Evolutionary conservation across 2,888 invertebrate genomes (phyloP).

Genomic region (Drosophila mayaguana): DNA sequence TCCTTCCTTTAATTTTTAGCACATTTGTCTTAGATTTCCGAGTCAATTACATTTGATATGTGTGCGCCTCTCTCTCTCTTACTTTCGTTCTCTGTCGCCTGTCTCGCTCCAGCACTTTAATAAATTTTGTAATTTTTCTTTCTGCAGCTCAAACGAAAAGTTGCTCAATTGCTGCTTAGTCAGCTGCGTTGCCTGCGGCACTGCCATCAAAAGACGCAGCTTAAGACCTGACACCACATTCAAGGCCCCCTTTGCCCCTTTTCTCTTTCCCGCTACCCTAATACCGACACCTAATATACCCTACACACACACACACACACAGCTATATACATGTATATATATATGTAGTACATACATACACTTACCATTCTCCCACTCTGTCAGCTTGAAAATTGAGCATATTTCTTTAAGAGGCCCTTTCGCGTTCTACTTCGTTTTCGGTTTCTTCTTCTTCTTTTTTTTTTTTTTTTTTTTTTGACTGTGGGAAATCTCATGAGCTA

Average conservation of each 20-base stretch:
- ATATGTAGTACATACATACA: no score
- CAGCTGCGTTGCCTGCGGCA: slow-evolving; percentile 35
- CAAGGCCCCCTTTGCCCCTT: not conserved
- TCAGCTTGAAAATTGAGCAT: slow-evolving; percentile 37
- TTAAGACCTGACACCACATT: slow-evolving; percentile 22
- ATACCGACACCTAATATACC: slow-evolving; percentile 14
- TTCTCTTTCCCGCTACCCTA: not conserved
- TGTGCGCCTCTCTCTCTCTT: slow-evolving; percentile 12
- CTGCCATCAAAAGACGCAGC: slow-evolving; percentile 51
- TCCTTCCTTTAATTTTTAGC: slow-evolving; percentile 38
- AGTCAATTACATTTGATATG: slow-evolving; percentile 75
- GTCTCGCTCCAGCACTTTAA: slow-evolving; percentile 56
- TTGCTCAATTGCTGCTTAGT: slow-evolving; percentile 39
- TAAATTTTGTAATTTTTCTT: slow-evolving; percentile 75
- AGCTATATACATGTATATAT: not conserved
- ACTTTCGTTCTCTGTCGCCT: not conserved
- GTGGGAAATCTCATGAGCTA: slow-evolving; percentile 52
- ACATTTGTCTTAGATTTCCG: slow-evolving; percentile 74
- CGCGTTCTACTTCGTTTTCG: slow-evolving; percentile 25
- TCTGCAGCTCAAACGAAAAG: slow-evolving; percentile 16
- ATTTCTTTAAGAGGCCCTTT: slow-evolving; percentile 45
- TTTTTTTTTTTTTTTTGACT: slow-evolving; percentile 5
- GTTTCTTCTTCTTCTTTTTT: no score
- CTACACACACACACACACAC: not conserved
- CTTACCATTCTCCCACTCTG: not conserved